A percentile compares a stretch with the other conserved stretches of the same genome.
phyloP scores from a whole-genome alignment of 2,113 vertebrate species.

The Alaudala cheleensis region DNA sequence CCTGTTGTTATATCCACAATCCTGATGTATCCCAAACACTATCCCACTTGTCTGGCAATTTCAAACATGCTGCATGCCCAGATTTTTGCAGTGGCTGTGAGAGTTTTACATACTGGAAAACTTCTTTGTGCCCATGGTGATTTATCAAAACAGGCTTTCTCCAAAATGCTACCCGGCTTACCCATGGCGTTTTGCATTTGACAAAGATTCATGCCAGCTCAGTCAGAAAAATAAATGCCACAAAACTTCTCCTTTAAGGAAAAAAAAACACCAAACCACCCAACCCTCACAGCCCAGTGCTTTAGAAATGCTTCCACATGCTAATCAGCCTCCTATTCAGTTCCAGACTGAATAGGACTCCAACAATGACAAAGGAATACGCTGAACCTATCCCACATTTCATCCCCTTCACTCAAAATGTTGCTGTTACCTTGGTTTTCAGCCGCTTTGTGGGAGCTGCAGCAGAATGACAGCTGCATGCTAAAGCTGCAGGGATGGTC shows the following conservation, averaged over 20 bases:
- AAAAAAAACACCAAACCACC: background rate
- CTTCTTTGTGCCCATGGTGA: background rate
- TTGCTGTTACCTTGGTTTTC: slow-evolving; percentile 69
- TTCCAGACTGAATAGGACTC: slow-evolving; percentile 73
- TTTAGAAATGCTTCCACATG: slow-evolving; percentile 77
- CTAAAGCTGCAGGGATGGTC: slow-evolving; percentile 15
- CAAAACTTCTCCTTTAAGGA: slow-evolving; percentile 73
- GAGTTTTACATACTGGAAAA: background rate
- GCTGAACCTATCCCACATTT: slow-evolving; percentile 67
- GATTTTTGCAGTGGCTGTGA: background rate
- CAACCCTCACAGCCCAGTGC: slow-evolving; percentile 45
- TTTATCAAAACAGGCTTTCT: slow-evolving; percentile 42
- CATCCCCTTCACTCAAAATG: slow-evolving; percentile 64
- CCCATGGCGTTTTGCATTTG: slow-evolving; percentile 47
- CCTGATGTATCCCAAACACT: background rate
- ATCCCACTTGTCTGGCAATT: background rate
- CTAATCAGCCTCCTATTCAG: slow-evolving; percentile 80
- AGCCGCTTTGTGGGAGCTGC: slow-evolving; percentile 52
- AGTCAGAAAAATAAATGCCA: slow-evolving; percentile 60
- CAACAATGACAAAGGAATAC: slow-evolving; percentile 77
- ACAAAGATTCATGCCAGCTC: slow-evolving; percentile 57
- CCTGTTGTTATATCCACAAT: background rate
- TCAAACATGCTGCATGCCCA: background rate
- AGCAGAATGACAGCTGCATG: slow-evolving; percentile 22
- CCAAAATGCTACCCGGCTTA: slow-evolving; percentile 27